Conservation (phyloP, 1,140 invertebrate genomes). For the Scylla paramamosain region DNA sequence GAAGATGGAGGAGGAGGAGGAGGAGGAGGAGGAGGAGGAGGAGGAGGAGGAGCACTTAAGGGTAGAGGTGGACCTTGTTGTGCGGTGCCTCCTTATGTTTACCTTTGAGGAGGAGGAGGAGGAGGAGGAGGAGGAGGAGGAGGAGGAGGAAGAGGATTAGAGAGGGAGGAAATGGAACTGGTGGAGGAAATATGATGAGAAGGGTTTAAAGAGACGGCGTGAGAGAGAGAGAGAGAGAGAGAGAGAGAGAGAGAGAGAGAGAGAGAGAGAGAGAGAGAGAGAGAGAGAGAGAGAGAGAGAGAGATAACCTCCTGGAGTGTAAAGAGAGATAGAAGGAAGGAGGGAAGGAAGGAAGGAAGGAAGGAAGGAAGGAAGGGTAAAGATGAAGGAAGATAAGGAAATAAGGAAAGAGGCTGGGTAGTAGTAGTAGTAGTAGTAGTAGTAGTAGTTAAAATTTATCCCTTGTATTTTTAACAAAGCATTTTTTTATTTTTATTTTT, state of each 20-base stretch:
- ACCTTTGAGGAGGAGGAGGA: constrained; percentile 1
- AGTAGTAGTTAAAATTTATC: background rate
- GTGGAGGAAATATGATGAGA: background rate
- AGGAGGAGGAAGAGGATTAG: background rate
- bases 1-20: background rate
- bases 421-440: constrained; percentile 23
- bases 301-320: background rate
- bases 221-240: background rate
- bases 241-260: constrained; percentile 29
- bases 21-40: background rate
- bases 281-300: background rate
- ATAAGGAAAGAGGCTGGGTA: background rate
- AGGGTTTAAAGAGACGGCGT: background rate
- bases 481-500: background rate
- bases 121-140: constrained; percentile 39
- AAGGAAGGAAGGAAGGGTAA: background rate
- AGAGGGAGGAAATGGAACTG: background rate
- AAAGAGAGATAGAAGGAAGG: background rate
- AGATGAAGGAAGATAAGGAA: background rate
- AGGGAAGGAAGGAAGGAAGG: background rate
- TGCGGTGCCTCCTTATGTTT: too few relatives aligned
- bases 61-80: background rate
- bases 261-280: background rate
- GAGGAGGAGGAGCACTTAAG: background rate
- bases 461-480: too few relatives aligned